Evolutionary conservation across 2,113 vertebrate species (phyloP).

Genomic region (Brachypodius melanocephalos): DNA sequence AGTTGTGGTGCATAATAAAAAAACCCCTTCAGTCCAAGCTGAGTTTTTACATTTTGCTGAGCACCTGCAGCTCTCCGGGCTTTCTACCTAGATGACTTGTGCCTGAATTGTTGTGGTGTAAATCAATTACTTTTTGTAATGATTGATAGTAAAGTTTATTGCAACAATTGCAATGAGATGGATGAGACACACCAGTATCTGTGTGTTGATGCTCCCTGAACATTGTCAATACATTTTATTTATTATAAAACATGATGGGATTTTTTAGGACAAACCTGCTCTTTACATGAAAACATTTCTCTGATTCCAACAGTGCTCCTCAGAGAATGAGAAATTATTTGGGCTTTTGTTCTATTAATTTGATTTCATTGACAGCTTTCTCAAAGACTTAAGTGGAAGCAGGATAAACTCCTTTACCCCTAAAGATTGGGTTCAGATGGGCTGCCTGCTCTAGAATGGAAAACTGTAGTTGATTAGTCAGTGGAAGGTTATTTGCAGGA

Average conservation of each 20-base stretch:
- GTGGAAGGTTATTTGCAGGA: background rate
- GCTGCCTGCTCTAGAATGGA: background rate
- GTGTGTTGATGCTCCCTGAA: background rate
- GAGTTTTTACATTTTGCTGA: background rate
- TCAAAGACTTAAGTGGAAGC: background rate
- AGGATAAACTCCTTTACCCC: background rate
- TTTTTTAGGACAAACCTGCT: background rate
- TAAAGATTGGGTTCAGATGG: background rate
- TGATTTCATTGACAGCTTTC: background rate
- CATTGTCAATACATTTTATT: fast-evolving
- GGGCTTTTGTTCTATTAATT: background rate
- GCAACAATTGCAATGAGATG: background rate
- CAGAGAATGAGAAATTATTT: background rate
- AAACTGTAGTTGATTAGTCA: background rate
- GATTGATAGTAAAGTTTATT: background rate
- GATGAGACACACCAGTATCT: background rate
- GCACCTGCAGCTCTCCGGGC: background rate
- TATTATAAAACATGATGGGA: background rate
- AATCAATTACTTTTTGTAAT: background rate
- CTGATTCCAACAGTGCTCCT: background rate
- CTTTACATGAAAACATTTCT: background rate
- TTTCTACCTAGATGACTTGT: background rate
- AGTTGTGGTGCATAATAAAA: background rate
- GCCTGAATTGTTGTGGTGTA: background rate
- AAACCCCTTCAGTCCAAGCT: background rate